A percentile compares a stretch with the other conserved stretches of the same genome.
phyloP scores from a whole-genome alignment of 1,140 invertebrate species.

The Homarus americanus region DNA sequence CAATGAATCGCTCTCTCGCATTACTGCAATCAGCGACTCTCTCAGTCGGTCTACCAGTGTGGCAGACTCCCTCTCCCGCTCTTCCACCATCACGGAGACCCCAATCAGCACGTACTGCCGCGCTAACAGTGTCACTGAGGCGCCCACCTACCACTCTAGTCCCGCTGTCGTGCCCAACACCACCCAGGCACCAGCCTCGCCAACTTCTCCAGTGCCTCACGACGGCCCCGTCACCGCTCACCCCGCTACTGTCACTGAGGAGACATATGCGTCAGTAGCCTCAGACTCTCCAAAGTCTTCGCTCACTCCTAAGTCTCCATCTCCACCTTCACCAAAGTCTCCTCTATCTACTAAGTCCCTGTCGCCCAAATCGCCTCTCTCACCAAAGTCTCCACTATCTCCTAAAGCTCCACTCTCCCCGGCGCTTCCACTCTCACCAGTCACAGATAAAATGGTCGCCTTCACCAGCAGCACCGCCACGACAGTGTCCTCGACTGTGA shows the following conservation, averaged over 20 bases:
- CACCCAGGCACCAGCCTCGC: conserved; percentile 39
- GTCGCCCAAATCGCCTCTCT: neutral
- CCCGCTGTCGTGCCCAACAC: conserved; percentile 31
- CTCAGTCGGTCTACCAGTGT: conserved; percentile 67
- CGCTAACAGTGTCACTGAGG: conserved; percentile 48
- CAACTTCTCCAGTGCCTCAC: conserved; percentile 56
- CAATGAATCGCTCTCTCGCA: conserved; percentile 64
- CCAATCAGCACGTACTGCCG: conserved; percentile 42
- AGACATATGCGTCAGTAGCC: conserved; percentile 18
- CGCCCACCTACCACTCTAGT: conserved; percentile 44
- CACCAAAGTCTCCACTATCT: conserved; percentile 5
- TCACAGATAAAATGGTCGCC: neutral
- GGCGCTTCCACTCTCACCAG: neutral
- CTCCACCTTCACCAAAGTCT: conserved; percentile 45
- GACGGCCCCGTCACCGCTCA: conserved; percentile 73
- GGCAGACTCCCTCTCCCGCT: conserved; percentile 62
- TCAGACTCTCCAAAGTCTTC: conserved; percentile 16
- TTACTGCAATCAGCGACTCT: conserved; percentile 59
- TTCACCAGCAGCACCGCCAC: conserved; percentile 14
- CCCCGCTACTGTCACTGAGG: conserved; percentile 74
- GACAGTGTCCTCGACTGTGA: neutral
- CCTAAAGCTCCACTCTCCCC: conserved; percentile 16
- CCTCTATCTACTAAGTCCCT: conserved; percentile 16
- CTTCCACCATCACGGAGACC: conserved; percentile 55
- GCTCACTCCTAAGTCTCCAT: conserved; percentile 39